Base-by-base conservation (phyloP, 2,888 invertebrate species). In the Antheraea yamamai region DNA sequence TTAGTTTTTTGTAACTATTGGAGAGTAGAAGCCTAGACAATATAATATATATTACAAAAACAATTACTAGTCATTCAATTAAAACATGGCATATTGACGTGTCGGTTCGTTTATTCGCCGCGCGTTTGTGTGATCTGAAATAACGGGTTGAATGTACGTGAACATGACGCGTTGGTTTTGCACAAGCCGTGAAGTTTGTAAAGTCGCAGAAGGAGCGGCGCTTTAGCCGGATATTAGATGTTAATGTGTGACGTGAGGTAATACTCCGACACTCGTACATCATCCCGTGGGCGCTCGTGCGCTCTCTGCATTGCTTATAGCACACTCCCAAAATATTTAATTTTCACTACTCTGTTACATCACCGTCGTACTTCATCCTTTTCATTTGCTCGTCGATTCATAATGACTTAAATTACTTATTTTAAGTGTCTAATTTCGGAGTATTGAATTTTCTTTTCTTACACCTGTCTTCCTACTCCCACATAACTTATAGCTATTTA, bases 181-280 rank as follows among this genome's bases (percentile, higher is more conserved):
- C 68, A 58, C 10, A n/a, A 39, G 71, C 23, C 58, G 30, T 72
- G 72, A 16, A 35, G 68, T 73, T 58, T 4, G 30, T 30, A 30
- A 30, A 30, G 30, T 30, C 3, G 6, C 23, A 64, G 77, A 68
- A 76, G 75, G 71, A 77, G 58, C 77, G 77, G 71, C 76, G 76
- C 75, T n/a, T 76, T 77, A 75, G 73, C 85, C 89, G 89, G 89
- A 89, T 86, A 88, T 89, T 88, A 75, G 79, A 89, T 88, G 89
- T 80, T 87, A 86, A 88, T 86, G 82, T 68, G 74, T 35, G 30
- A 26, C 73, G 64, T 66, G 26, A 66, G 26, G 64, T 30, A 6
- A 66, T 30, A 16, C 26, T 16, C 64, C 6, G 64, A 30, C 30
- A 30, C 26, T 66, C 64, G 16, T 66, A 30, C 14, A 66, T 66